Percentiles rank a stretch among this genome's conserved stretches.
These are phyloP conservation scores for Holothuria scabra DNA, from an alignment of 53 echinoderm and acorn worm genomes.

Conservation along the genomic window DNA sequence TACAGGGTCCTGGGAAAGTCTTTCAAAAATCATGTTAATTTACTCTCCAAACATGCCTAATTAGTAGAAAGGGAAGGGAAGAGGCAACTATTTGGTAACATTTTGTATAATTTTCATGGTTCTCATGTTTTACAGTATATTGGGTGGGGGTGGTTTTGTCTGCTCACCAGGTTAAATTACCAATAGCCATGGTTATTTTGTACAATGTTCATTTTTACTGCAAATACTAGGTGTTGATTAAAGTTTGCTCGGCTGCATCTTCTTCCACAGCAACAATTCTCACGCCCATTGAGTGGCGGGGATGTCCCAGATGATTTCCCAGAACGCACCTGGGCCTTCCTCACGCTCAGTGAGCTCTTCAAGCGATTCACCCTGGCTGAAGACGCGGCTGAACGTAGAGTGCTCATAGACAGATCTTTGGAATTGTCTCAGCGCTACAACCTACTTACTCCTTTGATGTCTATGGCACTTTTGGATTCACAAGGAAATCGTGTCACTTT, in stretches of 20 bases:
- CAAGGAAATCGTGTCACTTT: conserved; percentile 23
- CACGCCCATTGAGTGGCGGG: conserved; percentile 52
- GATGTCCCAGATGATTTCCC: conserved; percentile 74
- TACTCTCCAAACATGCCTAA: no score
- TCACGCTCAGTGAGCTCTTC: conserved; percentile 76
- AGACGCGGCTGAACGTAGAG: conserved; percentile 59
- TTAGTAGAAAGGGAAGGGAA: no score
- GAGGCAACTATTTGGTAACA: no score
- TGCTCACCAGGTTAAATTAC: no score
- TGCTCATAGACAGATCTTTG: conserved; percentile 65
- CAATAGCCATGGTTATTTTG: no score
- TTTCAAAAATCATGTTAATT: no score
- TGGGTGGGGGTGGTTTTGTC: no score
- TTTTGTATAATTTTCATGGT: no score
- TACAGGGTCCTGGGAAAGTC: no score
- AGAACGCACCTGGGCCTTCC: conserved; percentile 90
- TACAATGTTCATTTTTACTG: neutral
- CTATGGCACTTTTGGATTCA: conserved; percentile 79
- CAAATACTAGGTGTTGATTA: neutral
- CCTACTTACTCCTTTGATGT: conserved; percentile 92
- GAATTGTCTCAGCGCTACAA: conserved; percentile 83
- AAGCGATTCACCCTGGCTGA: conserved; percentile 77
- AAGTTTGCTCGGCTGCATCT: neutral
- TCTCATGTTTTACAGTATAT: no score
- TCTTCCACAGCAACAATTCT: conserved; percentile 50